Base-by-base conservation (phyloP, 1,140 invertebrate species). In the Thaumetopoea pityocampa region DNA sequence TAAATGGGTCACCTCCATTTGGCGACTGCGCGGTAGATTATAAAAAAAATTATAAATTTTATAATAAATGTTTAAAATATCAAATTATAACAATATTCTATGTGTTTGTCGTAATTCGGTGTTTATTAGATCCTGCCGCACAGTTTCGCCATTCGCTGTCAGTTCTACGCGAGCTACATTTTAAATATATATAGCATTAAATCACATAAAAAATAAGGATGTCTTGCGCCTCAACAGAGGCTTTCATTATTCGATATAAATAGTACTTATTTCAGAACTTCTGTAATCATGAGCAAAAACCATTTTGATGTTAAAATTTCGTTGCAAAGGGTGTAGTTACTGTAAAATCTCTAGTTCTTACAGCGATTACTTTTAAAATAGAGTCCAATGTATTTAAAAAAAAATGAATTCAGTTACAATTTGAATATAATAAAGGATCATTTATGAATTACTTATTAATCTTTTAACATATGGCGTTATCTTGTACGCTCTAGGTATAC, bases 201-300 rank as follows among this genome's bases (percentile, higher is more conserved):
- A 38, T 62, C 44, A 46, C 34, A 35, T 51, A 45, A 30, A 47
- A 47, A 51, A 52, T 48, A 57, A 51, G 38, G 52, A 37, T 46
- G 45, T 52, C 46, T 48, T 55, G 36, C 37, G 50, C 60, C 53
- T 59, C 54, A 45, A 17, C 48, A 51, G 61, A 58, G 52, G 63
- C 53, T 60, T 57, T 59, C 71, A 70, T 78, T 67, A 64, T 73
- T 79, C 69, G 72, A 64, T 73, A 67, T 78, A 74, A 58, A 76
- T 74, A 77, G 73, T 82, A 77, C 71, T 80, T 83, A 83, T 72
- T 41, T 70, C 69, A 67, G 66, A 69, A 67, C 64, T 74, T 80
- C 71, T 81, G 54, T 81, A 76, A 53, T 77, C 68, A 80, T 79
- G 27, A 60, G 55, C 63, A 66, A 64, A 55, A 64, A 69, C 72